phyloP scores from a whole-genome alignment of 2,113 vertebrate species.

The Calonectris borealis region DNA sequence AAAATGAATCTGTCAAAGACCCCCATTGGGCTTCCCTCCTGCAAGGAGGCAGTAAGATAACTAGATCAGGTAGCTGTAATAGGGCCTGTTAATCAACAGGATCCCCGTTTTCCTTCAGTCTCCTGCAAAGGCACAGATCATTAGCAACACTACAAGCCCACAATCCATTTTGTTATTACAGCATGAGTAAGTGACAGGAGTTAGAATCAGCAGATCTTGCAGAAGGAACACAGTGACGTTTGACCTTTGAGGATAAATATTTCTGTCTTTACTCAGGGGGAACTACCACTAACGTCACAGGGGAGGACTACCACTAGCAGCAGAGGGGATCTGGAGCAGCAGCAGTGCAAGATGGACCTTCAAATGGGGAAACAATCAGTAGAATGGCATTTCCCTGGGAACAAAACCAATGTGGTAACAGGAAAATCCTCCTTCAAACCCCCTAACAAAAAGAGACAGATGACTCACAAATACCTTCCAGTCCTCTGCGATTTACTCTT shows the following conservation, averaged over 20 bases:
- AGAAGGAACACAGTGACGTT: background rate
- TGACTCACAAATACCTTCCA: conserved; percentile 8
- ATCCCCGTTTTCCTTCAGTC: background rate
- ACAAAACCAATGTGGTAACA: background rate
- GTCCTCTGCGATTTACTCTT: conserved; percentile 73
- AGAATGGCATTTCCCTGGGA: background rate
- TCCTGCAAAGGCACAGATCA: background rate
- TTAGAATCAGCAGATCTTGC: conserved; percentile 3
- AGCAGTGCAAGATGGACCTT: background rate
- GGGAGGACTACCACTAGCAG: background rate
- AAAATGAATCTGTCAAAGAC: background rate
- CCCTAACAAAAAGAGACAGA: background rate
- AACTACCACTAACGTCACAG: background rate
- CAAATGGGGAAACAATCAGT: background rate
- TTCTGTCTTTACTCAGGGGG: background rate
- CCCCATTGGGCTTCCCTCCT: background rate
- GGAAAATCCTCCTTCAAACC: conserved; percentile 1
- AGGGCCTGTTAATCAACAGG: background rate
- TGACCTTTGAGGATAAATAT: background rate
- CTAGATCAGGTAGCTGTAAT: background rate
- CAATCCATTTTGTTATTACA: conserved; percentile 16
- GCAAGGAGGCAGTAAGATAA: background rate
- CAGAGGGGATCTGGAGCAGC: background rate
- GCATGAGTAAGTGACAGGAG: background rate
- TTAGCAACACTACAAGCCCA: background rate